phyloP scores from a whole-genome alignment of 2,113 vertebrate genomes.

The Entosphenus tridentatus region DNA sequence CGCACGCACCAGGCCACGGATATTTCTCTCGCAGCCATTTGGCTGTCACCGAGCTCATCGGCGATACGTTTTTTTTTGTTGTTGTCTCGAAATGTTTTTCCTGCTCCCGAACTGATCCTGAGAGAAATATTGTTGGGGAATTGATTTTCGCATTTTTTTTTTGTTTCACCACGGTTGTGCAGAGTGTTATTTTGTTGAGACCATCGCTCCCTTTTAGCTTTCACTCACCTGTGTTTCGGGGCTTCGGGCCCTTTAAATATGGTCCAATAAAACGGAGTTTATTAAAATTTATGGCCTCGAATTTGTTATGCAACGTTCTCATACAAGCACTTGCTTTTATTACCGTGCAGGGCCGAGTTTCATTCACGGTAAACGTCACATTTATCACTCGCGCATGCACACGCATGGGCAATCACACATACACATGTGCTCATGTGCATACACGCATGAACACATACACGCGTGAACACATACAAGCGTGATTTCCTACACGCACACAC shows the following conservation, averaged over 20 bases:
- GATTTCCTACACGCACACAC: background rate
- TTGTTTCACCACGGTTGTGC: too few relatives aligned
- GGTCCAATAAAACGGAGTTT: background rate
- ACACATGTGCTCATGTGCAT: background rate
- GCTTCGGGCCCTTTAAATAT: background rate
- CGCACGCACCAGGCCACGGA: too few relatives aligned
- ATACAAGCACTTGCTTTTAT: background rate
- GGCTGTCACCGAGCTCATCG: too few relatives aligned
- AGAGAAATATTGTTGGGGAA: too few relatives aligned
- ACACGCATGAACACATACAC: background rate
- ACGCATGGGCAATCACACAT: background rate
- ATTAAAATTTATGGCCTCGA: background rate
- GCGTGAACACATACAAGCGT: background rate
- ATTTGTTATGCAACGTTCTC: background rate
- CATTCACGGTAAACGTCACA: background rate
- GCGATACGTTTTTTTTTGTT: too few relatives aligned
- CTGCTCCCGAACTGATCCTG: too few relatives aligned
- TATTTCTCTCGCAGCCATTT: too few relatives aligned
- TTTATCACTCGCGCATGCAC: background rate
- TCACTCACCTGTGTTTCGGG: background rate
- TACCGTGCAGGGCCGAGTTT: background rate
- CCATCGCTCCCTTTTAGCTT: background rate
- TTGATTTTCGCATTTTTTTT: too few relatives aligned
- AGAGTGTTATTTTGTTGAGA: background rate
- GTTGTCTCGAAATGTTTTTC: too few relatives aligned